These are phyloP conservation scores for Leptinotarsa defecta DNA, from an alignment of 1,140 invertebrate genomes.

Conservation along the genomic window DNA sequence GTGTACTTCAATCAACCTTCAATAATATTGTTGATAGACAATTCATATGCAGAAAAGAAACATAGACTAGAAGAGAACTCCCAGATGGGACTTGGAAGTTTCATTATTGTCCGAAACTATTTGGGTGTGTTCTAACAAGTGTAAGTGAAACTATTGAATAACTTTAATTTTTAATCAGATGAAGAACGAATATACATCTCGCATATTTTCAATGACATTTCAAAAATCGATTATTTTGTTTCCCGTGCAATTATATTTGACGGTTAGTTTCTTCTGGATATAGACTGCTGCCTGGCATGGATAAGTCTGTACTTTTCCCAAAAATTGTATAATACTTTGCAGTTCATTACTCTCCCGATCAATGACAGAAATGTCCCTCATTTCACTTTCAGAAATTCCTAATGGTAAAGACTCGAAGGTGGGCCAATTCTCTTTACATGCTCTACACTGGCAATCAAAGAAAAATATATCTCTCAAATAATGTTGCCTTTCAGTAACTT, in stretches of 20 bases:
- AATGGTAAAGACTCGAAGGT: conserved; percentile 59
- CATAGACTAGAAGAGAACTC: too few species aligned
- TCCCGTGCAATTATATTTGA: not conserved
- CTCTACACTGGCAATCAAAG: conserved; percentile 79
- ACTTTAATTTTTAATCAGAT: too few species aligned
- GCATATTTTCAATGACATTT: not conserved
- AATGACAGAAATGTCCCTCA: not conserved
- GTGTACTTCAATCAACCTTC: too few species aligned
- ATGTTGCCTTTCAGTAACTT: not conserved
- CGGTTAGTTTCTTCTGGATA: not conserved
- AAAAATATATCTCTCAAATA: conserved; percentile 63
- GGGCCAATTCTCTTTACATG: conserved; percentile 79
- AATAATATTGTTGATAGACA: too few species aligned
- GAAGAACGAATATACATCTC: too few species aligned
- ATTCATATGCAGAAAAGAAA: too few species aligned
- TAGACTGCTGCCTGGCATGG: not conserved
- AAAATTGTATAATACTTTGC: not conserved
- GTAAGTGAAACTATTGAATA: too few species aligned
- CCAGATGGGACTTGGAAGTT: too few species aligned
- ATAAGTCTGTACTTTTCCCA: not conserved
- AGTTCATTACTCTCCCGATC: not conserved
- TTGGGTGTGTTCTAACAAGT: too few species aligned
- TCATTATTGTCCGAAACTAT: too few species aligned
- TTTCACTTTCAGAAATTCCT: conserved; percentile 17
- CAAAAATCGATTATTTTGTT: conserved; percentile 1